A percentile compares a stretch with the other conserved stretches of the same genome.
Conservation (phyloP, 2,888 invertebrate species). For the Drosophila paramelanica region DNA sequence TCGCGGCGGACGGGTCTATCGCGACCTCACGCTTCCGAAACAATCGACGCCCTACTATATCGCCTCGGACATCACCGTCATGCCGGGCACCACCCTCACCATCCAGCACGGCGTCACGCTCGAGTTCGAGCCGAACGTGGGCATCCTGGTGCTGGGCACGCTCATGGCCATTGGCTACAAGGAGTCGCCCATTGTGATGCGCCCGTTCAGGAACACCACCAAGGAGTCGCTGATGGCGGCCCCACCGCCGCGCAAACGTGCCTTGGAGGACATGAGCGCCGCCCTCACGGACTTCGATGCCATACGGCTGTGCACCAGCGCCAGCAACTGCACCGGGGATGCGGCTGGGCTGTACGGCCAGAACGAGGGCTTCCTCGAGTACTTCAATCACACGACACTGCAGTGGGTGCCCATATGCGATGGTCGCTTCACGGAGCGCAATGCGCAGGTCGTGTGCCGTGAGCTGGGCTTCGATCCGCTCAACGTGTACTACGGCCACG, state of each 20-base stretch:
- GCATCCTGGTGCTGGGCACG: constrained; percentile 96
- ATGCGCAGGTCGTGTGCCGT: constrained; percentile 97
- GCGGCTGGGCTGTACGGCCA: constrained; percentile 82
- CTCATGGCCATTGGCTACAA: constrained; percentile 92
- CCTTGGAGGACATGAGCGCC: constrained; percentile 86
- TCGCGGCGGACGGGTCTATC: constrained; percentile 90
- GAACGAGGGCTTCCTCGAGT: constrained; percentile 95
- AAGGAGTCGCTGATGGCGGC: constrained; percentile 63
- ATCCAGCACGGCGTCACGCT: constrained; percentile 95
- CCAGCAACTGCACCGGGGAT: constrained; percentile 88
- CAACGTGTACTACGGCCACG: constrained; percentile 94
- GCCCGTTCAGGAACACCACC: constrained; percentile 85
- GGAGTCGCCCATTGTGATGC: constrained; percentile 92
- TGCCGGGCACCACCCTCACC: constrained; percentile 95
- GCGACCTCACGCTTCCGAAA: constrained; percentile 88
- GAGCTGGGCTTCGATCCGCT: constrained; percentile 95
- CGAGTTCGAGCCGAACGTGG: constrained; percentile 98
- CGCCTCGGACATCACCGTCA: constrained; percentile 96
- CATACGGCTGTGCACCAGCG: constrained; percentile 91
- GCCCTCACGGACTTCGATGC: constrained; percentile 85
- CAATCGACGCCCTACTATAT: constrained; percentile 91
- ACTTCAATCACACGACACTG: constrained; percentile 96
- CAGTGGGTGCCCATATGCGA: constrained; percentile 99
- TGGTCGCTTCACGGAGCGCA: constrained; percentile 96
- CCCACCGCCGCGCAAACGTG: constrained; percentile 80